Evolutionary conservation across 1,140 invertebrate genomes (phyloP).

Genomic region (Drosophila santomea): DNA sequence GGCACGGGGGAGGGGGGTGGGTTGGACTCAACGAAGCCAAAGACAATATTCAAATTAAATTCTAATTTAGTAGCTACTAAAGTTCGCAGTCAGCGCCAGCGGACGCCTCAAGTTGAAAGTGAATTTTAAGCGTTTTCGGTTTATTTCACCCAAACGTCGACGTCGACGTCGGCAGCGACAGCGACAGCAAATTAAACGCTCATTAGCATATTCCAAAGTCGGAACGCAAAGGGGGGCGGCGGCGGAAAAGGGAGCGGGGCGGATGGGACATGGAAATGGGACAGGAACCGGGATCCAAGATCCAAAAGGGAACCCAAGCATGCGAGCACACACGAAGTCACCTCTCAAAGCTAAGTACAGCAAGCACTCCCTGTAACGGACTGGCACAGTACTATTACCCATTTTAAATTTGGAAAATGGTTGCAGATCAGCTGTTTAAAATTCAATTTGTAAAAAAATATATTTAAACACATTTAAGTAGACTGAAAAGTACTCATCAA

Average conservation of each 20-base stretch:
- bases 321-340: slow-evolving; percentile 41
- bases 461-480: too few relatives aligned
- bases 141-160: slow-evolving; percentile 30
- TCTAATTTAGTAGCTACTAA: slow-evolving; percentile 67
- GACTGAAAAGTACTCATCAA: too few relatives aligned
- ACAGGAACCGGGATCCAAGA: background rate
- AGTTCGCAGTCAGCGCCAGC: slow-evolving; percentile 21
- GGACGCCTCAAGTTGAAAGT: slow-evolving; percentile 63
- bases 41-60: slow-evolving; percentile 64
- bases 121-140: slow-evolving; percentile 69
- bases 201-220: slow-evolving; percentile 73
- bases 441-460: too few relatives aligned
- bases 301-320: slow-evolving; percentile 20
- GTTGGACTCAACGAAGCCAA: slow-evolving; percentile 12
- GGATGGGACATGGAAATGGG: background rate
- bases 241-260: background rate
- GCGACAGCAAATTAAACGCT: slow-evolving; percentile 69
- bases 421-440: too few relatives aligned
- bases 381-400: too few relatives aligned
- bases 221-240: slow-evolving; percentile 8
- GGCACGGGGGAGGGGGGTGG: background rate
- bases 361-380: slow-evolving; percentile 1
- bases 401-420: too few relatives aligned
- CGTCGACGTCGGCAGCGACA: slow-evolving; percentile 4
- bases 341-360: slow-evolving; percentile 9